phyloP scores from a whole-genome alignment of 2,888 invertebrate species.

The Theristus sp. region DNA sequence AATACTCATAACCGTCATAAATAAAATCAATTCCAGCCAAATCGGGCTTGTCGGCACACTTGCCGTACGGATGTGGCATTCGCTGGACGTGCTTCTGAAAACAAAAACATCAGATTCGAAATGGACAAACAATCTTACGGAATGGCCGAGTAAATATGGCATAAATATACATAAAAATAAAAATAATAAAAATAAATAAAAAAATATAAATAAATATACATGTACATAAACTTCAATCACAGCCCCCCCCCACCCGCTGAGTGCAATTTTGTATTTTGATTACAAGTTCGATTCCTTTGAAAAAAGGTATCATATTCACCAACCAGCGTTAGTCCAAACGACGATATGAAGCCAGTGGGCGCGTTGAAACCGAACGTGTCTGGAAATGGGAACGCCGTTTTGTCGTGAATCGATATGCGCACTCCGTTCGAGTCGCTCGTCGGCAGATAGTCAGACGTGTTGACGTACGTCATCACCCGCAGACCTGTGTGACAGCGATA shows the following conservation, averaged over 20 bases:
- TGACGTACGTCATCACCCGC: conserved; percentile 23
- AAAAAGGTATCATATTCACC: too few species aligned
- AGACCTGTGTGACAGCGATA: conserved; percentile 12
- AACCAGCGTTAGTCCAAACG: conserved; percentile 21
- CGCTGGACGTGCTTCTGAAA: conserved; percentile 19
- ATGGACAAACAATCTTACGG: not conserved
- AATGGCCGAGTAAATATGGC: too few species aligned
- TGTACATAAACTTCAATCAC: too few species aligned
- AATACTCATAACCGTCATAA: conserved; percentile 24
- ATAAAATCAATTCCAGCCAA: conserved; percentile 3
- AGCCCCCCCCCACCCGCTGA: too few species aligned
- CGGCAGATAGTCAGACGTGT: conserved; percentile 24
- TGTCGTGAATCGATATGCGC: conserved; percentile 23
- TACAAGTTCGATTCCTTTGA: too few species aligned
- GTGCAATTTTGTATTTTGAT: too few species aligned
- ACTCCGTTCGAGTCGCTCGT: conserved; percentile 25
- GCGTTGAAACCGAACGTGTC: conserved; percentile 21
- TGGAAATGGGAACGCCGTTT: conserved; percentile 20
- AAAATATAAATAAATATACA: too few species aligned
- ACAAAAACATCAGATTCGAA: too few species aligned
- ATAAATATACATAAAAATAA: too few species aligned
- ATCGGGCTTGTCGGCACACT: conserved; percentile 11
- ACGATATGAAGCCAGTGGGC: conserved; percentile 20
- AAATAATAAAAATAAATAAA: too few species aligned
- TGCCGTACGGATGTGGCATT: conserved; percentile 13